Conservation (phyloP, 1,140 invertebrate genomes). For the Lordiphosa collinella region DNA sequence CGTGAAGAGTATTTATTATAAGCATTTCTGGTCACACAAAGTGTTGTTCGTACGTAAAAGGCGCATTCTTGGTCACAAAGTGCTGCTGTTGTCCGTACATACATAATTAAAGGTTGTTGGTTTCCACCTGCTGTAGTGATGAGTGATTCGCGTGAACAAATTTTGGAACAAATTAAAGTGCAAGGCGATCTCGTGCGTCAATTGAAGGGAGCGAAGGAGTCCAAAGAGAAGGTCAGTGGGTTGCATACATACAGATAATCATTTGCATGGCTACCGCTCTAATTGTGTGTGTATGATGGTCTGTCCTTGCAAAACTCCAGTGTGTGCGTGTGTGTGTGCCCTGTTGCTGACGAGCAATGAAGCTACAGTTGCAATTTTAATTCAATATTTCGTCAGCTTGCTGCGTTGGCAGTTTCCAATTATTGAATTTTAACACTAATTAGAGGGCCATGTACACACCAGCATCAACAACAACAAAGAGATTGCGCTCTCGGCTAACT, state of each 20-base stretch:
- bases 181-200: constrained; percentile 91
- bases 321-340: background rate
- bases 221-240: constrained; percentile 84
- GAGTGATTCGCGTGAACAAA: constrained; percentile 80
- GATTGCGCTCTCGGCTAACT: background rate
- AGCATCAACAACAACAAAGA: constrained; percentile 6
- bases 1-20: too few species aligned
- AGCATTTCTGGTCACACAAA: too few species aligned
- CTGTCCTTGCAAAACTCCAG: background rate
- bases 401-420: constrained; percentile 3
- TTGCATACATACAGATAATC: constrained; percentile 4
- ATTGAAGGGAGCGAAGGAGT: constrained; percentile 89
- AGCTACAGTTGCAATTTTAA: background rate
- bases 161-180: constrained; percentile 86
- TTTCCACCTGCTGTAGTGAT: constrained; percentile 57
- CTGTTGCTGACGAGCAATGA: background rate
- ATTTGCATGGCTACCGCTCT: constrained; percentile 1
- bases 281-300: constrained; percentile 3
- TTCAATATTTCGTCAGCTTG: constrained; percentile 10
- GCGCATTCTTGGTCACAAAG: constrained; percentile 2
- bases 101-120: constrained; percentile 25
- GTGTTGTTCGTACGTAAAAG: too few species aligned
- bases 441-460: constrained; percentile 6
- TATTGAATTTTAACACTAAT: constrained; percentile 1
- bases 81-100: constrained; percentile 8